Evolutionary conservation across 92 coral and sea anemone genomes (phyloP).

Genomic region (Zoanthus gigantus): DNA sequence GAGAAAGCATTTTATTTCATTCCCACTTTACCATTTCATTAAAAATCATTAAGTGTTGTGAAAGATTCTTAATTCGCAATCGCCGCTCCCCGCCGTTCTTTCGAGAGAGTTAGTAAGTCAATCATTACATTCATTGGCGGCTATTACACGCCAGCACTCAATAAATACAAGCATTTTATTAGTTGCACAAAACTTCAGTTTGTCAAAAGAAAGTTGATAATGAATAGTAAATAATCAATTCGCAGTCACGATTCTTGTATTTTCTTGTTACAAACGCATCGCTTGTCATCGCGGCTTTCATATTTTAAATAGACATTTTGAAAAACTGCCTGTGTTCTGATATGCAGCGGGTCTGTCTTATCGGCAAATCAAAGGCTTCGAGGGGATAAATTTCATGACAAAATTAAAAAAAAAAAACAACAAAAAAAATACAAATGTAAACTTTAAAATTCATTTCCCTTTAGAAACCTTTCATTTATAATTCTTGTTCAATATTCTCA

Average conservation of each 20-base stretch:
- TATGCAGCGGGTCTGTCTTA: conserved; percentile 39
- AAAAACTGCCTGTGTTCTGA: conserved; percentile 23
- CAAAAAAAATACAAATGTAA: conserved; percentile 7
- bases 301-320: conserved; percentile 12
- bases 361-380: conserved; percentile 8
- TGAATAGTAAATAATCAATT: conserved; percentile 46
- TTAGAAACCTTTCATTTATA: conserved; percentile 11
- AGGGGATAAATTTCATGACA: conserved; percentile 6
- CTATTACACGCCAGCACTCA: conserved; percentile 40
- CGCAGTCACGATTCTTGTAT: conserved; percentile 19
- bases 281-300: background rate
- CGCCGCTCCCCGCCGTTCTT: conserved; percentile 65
- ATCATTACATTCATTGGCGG: conserved; percentile 56
- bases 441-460: conserved; percentile 35
- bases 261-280: conserved; percentile 21
- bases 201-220: conserved; percentile 51
- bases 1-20: conserved; percentile 59
- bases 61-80: conserved; percentile 64
- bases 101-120: conserved; percentile 60
- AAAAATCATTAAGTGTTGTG: conserved; percentile 65
- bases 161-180: conserved; percentile 43
- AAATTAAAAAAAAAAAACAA: background rate
- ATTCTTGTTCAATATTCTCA: conserved; percentile 8
- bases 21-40: conserved; percentile 69
- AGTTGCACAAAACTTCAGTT: conserved; percentile 49